Percentiles rank a stretch among this genome's conserved stretches.
Conservation (phyloP, 2,113 vertebrate species). For the Cardinalis cardinalis region DNA sequence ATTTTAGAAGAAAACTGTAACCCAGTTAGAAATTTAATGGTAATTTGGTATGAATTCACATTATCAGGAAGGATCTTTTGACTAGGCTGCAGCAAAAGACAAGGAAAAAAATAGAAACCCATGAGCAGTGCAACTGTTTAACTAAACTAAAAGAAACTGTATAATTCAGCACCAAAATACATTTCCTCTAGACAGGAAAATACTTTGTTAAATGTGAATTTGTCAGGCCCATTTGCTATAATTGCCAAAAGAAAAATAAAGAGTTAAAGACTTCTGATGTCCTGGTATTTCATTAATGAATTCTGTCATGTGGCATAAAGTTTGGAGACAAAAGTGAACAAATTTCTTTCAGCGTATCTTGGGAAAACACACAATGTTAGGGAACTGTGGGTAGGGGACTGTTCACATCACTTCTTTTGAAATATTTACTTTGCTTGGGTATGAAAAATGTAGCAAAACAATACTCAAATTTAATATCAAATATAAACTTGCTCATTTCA, state of each 20-base stretch:
- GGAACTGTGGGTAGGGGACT: rapidly evolving
- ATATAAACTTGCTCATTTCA: neutral
- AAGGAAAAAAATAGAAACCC: neutral
- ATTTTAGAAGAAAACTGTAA: neutral
- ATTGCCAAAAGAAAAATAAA: neutral
- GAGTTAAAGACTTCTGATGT: neutral
- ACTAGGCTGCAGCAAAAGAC: neutral
- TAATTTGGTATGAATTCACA: neutral
- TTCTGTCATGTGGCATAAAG: neutral
- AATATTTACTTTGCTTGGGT: neutral
- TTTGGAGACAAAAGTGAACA: neutral
- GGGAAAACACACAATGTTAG: neutral
- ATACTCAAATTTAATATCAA: neutral
- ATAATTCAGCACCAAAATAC: neutral
- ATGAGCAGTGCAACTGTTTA: neutral
- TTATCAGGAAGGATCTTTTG: neutral
- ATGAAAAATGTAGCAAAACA: neutral
- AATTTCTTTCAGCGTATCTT: neutral
- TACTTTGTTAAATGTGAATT: neutral
- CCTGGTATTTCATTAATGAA: neutral
- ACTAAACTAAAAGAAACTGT: neutral
- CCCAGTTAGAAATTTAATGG: neutral
- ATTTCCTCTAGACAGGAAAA: neutral
- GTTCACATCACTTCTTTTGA: neutral
- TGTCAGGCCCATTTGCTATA: neutral